Conservation (phyloP, 2,113 vertebrate genomes). For the Forbesichthys agassizii region DNA sequence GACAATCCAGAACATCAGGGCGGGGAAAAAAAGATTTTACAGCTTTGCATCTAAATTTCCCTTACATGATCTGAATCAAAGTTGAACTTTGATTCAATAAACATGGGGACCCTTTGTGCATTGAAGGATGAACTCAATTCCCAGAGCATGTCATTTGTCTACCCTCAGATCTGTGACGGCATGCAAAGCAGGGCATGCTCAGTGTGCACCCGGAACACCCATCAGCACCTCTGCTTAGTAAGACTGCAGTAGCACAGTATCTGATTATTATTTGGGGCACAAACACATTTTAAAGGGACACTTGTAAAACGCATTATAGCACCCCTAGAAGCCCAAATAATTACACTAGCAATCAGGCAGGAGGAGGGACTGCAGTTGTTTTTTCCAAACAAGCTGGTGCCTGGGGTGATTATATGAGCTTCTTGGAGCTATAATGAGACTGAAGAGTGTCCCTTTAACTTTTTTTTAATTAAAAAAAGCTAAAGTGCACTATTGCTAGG, state of each 20-base stretch:
- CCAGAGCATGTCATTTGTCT: conserved; percentile 37
- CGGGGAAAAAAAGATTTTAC: conserved; percentile 9
- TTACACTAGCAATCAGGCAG: too few species aligned
- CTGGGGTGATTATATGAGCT: too few species aligned
- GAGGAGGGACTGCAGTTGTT: too few species aligned
- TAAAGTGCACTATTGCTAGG: too few species aligned
- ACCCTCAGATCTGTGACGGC: conserved; percentile 23
- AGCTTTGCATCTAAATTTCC: conserved; percentile 16
- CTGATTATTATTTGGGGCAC: not conserved
- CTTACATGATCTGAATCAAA: conserved; percentile 8
- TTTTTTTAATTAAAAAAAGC: too few species aligned
- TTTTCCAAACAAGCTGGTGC: too few species aligned
- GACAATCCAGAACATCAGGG: not conserved
- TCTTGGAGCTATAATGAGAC: too few species aligned
- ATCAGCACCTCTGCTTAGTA: not conserved
- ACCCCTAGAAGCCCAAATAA: not conserved
- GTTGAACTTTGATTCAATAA: conserved; percentile 24
- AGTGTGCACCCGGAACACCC: conserved; percentile 6
- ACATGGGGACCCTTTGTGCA: conserved; percentile 12
- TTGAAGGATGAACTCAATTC: conserved; percentile 25
- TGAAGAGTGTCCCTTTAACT: too few species aligned
- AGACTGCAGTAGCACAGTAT: not conserved
- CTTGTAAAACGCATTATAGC: not conserved
- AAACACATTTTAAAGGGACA: not conserved
- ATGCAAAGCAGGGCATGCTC: conserved; percentile 36